Conservation (phyloP, 2,113 vertebrate genomes). For the Oceanodroma tethys region DNA sequence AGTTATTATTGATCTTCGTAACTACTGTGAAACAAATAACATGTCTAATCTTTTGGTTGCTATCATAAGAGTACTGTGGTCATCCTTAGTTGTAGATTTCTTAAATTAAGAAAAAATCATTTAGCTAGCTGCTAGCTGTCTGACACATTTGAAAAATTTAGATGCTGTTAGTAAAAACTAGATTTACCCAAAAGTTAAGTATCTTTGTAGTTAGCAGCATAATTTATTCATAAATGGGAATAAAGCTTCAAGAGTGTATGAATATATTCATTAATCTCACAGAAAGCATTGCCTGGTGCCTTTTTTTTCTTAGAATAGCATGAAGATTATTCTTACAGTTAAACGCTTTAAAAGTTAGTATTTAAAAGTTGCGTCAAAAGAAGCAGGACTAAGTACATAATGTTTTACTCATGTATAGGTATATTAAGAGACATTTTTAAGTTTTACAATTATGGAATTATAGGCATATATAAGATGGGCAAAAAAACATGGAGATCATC, state of each 20-base stretch:
- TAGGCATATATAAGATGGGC: neutral
- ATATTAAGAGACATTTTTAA: neutral
- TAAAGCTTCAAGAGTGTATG: neutral
- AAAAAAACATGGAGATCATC: neutral
- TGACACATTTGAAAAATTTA: neutral
- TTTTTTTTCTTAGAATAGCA: neutral
- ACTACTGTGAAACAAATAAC: neutral
- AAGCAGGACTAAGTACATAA: neutral
- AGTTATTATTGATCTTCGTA: neutral
- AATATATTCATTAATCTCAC: conserved; percentile 19
- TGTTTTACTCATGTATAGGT: neutral
- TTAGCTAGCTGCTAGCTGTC: neutral
- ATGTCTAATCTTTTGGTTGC: neutral
- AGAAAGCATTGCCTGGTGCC: neutral
- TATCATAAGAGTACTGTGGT: neutral
- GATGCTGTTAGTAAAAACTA: neutral
- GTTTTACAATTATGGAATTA: neutral
- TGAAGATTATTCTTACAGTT: neutral
- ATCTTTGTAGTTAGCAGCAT: conserved; percentile 24
- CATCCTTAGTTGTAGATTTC: neutral
- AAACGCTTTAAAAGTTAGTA: neutral
- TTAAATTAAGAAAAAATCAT: neutral
- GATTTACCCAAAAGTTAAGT: neutral
- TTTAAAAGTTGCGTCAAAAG: neutral
- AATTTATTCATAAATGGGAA: conserved; percentile 45